Evolutionary conservation across 1,140 invertebrate species (phyloP), one percentile per base, ranked within the genome.

Genomic region (Linepithema humile): DNA sequence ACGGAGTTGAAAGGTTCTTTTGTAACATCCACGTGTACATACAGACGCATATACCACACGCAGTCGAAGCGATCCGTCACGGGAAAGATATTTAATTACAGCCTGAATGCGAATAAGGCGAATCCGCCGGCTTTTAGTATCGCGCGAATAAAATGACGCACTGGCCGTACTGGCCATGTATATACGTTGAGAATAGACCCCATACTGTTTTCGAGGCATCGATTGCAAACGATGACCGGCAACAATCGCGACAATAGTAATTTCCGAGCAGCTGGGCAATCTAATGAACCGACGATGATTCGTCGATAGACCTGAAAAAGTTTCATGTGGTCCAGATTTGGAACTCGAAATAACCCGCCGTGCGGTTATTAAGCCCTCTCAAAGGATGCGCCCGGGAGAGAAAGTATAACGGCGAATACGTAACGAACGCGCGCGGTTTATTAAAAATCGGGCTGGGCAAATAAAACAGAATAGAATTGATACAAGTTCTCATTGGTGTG

Each of bases 211-310:
- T 43, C 59, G 29, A 35, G 45, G 85, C 85, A 88, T 88, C 87
- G 86, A 88, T 88, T 88, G 87, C 87, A 88, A 85, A 88, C 78
- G 87, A 88, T 88, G 87, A 88, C 83, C 86, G 43, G 87, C 87
- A 88, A 88, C 67, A 88, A 88, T 88, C 86, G 67, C 82, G 83
- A 73, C 86, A 85, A 83, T 88, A 74, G 83, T 88, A 83, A 85
- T 85, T 77, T 82, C 29, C 43, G 64, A 67, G 87, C 86, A 88
- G 77, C 83, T 88, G 86, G 83, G 40, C 83, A 38, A 78, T 60
- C 72, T 88, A 88, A 88, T 88, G 87, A 85, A 88, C 87, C 43
- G 55, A 85, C 75, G 86, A 88, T 88, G 87, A 88, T 85, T 88
- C 87, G 83, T 84, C 86, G 59, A 57, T 55, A 65, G 62, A 17